Percentiles rank a stretch among this genome's conserved stretches.
These are phyloP conservation scores for Yponomeuta malinellus DNA, from an alignment of 2,888 invertebrate species.

Conservation along the genomic window DNA sequence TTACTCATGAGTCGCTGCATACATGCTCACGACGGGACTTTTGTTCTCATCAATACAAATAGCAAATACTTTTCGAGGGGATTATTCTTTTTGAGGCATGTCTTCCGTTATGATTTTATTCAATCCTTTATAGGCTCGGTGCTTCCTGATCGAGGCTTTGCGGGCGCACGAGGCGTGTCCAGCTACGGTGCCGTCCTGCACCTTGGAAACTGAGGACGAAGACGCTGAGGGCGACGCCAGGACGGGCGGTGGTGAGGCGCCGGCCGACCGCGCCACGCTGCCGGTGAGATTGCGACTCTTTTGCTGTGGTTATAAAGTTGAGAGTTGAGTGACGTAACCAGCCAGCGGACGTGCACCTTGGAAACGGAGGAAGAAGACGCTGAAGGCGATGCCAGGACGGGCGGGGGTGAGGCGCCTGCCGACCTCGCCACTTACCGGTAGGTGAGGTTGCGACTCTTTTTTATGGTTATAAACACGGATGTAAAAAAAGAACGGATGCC, in stretches of 20 bases:
- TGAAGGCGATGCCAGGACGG: conserved; percentile 77
- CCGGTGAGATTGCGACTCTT: conserved; percentile 37
- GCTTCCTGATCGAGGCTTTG: conserved; percentile 81
- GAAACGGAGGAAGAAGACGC: conserved; percentile 52
- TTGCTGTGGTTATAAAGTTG: neutral
- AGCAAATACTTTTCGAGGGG: no score
- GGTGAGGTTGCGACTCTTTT: conserved; percentile 29
- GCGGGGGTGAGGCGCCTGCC: conserved; percentile 82
- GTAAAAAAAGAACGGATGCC: no score
- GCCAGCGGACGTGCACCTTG: neutral
- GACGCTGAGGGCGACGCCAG: conserved; percentile 73
- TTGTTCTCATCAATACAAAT: no score
- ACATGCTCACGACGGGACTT: no score
- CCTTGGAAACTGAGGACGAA: conserved; percentile 58
- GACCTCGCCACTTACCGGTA: conserved; percentile 60
- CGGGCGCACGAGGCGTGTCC: conserved; percentile 72
- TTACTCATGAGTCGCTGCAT: no score
- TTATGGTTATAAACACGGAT: neutral
- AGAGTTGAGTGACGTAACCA: neutral
- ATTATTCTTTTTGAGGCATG: no score
- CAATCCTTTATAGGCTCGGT: conserved; percentile 73
- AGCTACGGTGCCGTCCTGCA: conserved; percentile 34
- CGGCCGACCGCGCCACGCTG: conserved; percentile 73
- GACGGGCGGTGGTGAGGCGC: conserved; percentile 83
- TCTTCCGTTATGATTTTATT: neutral